Conservation (phyloP, 2,113 vertebrate species). For the Galbula dea region DNA sequence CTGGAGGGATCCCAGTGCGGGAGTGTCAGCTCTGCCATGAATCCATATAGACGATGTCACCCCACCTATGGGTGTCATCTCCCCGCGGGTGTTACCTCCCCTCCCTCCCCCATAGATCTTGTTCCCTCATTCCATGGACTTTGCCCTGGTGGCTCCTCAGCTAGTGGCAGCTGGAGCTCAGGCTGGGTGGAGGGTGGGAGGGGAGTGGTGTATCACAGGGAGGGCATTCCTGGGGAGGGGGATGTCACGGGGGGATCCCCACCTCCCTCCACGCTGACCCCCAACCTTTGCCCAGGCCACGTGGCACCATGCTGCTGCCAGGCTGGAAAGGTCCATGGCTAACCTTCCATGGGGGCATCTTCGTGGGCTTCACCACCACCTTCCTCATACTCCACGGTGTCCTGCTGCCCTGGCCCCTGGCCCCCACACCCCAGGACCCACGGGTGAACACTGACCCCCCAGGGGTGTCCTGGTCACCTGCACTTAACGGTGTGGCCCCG, state of each 20-base stretch:
- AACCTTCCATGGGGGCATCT: neutral
- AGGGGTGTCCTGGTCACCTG: rapidly evolving
- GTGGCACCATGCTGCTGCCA: neutral
- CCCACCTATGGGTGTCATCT: too few species aligned
- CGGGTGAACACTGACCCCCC: neutral
- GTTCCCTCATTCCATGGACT: neutral
- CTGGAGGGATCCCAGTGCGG: too few species aligned
- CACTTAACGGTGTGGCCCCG: neutral
- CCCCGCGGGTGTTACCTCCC: too few species aligned
- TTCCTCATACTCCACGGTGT: neutral
- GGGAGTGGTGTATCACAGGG: too few species aligned
- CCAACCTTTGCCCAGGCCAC: neutral
- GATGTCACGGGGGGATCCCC: neutral
- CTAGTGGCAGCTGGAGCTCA: too few species aligned
- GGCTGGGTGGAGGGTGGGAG: too few species aligned
- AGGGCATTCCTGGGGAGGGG: too few species aligned
- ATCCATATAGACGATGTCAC: too few species aligned
- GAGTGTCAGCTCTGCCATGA: too few species aligned
- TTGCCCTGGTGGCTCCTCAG: neutral
- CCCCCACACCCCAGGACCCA: neutral
- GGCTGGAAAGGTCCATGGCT: neutral
- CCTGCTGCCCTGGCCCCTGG: neutral
- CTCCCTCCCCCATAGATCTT: neutral
- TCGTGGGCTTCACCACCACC: neutral
- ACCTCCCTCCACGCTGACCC: neutral